These are phyloP conservation scores for Amyelois transitella DNA, from an alignment of 1,140 invertebrate species.

Conservation along the genomic window DNA sequence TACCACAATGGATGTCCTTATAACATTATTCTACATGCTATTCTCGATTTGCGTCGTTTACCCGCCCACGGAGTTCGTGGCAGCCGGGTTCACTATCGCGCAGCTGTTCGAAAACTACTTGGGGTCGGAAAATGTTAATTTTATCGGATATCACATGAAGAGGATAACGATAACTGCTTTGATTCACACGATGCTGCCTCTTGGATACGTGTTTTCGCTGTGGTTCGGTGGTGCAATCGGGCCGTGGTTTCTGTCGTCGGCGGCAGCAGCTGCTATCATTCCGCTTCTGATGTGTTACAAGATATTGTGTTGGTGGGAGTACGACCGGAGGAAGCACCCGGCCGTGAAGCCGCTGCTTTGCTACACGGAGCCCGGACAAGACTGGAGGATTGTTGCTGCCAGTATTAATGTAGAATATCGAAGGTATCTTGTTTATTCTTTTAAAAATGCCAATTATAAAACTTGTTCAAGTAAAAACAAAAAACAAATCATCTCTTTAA, in stretches of 20 bases:
- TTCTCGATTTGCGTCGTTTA: conserved; percentile 82
- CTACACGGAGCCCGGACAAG: conserved; percentile 77
- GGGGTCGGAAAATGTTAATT: conserved; percentile 81
- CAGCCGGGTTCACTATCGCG: conserved; percentile 83
- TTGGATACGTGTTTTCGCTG: conserved; percentile 78
- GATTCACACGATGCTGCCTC: conserved; percentile 80
- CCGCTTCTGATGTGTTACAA: conserved; percentile 55
- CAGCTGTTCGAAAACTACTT: conserved; percentile 78
- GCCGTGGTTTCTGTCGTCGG: conserved; percentile 51
- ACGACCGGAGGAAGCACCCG: conserved; percentile 84
- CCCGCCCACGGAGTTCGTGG: conserved; percentile 84
- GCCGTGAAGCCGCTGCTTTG: conserved; percentile 79
- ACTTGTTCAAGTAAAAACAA: too few species aligned
- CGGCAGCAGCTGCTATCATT: conserved; percentile 40
- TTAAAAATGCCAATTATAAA: not conserved
- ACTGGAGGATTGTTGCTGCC: conserved; percentile 81
- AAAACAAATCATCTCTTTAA: too few species aligned
- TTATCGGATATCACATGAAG: conserved; percentile 83
- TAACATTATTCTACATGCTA: conserved; percentile 80
- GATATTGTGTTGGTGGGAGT: conserved; percentile 79
- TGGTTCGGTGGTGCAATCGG: conserved; percentile 41
- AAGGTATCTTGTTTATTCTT: conserved; percentile 65
- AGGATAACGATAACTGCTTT: conserved; percentile 79
- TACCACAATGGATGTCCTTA: conserved; percentile 70
- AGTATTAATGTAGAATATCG: conserved; percentile 87